Evolutionary conservation across 2,888 invertebrate species (phyloP).

Genomic region (Allolobophora icterica): DNA sequence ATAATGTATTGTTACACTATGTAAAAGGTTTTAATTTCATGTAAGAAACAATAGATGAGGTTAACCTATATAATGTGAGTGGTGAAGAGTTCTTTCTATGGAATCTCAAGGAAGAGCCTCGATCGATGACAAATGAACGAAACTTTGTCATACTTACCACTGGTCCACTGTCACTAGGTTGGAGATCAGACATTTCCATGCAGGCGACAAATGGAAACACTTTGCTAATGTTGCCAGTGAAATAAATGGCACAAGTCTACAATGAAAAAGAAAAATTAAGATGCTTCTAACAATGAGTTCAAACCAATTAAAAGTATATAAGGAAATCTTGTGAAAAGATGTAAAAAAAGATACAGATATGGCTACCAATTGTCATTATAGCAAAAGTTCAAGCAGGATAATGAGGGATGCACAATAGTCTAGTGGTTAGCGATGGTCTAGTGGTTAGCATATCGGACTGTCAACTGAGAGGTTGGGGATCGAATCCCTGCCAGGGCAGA

Average conservation of each 20-base stretch:
- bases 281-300: not conserved
- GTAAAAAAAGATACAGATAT: no score
- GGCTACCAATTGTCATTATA: no score
- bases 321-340: not conserved
- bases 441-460: no score
- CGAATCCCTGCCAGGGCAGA: no score
- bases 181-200: constrained; percentile 52
- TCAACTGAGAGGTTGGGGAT: no score
- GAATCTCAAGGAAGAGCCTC: not conserved
- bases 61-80: not conserved
- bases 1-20: not conserved
- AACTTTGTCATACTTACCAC: not conserved
- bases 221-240: constrained; percentile 49
- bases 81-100: no score
- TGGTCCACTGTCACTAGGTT: not conserved
- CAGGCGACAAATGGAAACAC: constrained; percentile 60
- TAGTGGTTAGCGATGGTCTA: no score
- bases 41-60: not conserved
- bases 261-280: not conserved
- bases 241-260: constrained; percentile 60
- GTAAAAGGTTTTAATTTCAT: not conserved
- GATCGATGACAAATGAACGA: not conserved
- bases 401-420: no score
- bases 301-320: not conserved
- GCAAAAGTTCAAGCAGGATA: no score